Percentiles rank a stretch among this genome's conserved stretches.
phyloP scores from a whole-genome alignment of 2,113 vertebrate species.

The Eclectus roratus region DNA sequence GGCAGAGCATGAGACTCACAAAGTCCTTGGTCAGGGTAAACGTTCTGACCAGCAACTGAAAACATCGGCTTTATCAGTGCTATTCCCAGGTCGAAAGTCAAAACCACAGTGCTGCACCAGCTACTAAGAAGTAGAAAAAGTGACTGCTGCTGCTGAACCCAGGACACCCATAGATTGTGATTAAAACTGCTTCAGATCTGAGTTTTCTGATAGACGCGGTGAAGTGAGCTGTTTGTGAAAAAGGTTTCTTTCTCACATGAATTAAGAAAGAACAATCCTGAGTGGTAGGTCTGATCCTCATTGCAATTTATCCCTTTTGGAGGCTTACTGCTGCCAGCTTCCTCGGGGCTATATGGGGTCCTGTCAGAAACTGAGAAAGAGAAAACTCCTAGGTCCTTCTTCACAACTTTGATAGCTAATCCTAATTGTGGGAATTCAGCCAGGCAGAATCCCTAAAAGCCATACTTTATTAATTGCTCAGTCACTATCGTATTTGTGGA shows the following conservation, averaged over 20 bases:
- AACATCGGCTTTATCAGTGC: too few relatives aligned
- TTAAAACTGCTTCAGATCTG: not conserved
- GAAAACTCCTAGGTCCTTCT: not conserved
- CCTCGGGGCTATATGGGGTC: not conserved
- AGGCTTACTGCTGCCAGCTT: not conserved
- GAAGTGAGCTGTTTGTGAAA: not conserved
- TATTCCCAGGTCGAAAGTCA: too few relatives aligned
- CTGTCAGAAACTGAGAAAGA: not conserved
- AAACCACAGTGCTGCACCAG: too few relatives aligned
- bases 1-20: too few relatives aligned
- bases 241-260: not conserved
- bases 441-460: not conserved
- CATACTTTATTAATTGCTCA: not conserved
- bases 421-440: not conserved
- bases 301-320: not conserved
- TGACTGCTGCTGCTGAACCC: too few relatives aligned
- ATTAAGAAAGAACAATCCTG: not conserved
- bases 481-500: not conserved
- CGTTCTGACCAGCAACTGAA: too few relatives aligned
- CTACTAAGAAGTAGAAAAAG: too few relatives aligned
- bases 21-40: too few relatives aligned
- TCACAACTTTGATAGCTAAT: not conserved
- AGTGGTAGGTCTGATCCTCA: not conserved
- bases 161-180: fast-evolving
- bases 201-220: not conserved